A percentile compares a stretch with the other conserved stretches of the same genome.
These are phyloP conservation scores for Marronus borbonicus DNA, from an alignment of 2,888 invertebrate genomes.

Conservation along the genomic window DNA sequence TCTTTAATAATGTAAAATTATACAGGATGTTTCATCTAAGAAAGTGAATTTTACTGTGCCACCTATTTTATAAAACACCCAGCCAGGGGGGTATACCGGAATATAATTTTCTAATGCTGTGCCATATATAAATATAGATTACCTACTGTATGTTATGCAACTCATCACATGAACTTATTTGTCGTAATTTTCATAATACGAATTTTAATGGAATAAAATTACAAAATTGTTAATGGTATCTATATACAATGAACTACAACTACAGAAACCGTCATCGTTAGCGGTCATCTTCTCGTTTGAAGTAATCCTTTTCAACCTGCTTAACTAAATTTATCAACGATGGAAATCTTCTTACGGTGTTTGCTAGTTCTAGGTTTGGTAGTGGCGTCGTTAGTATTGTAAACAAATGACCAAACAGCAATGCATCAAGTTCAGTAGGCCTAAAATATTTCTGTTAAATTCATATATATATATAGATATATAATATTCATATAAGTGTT, in stretches of 20 bases:
- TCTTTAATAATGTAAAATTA: no score
- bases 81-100: no score
- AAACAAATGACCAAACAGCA: constrained; percentile 98
- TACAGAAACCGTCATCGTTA: constrained; percentile 1
- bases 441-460: constrained; percentile 70
- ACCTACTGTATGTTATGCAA: no score
- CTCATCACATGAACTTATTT: no score
- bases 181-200: not conserved
- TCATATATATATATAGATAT: not conserved
- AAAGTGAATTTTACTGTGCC: no score
- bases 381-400: constrained; percentile 92
- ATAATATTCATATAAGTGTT: not conserved
- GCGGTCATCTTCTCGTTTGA: constrained; percentile 66
- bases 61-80: no score
- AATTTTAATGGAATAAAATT: constrained; percentile 18
- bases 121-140: no score
- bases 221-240: constrained; percentile 21
- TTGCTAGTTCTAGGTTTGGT: constrained; percentile 86
- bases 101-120: no score
- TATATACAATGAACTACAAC: constrained; percentile 36
- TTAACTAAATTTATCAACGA: constrained; percentile 87
- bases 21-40: no score
- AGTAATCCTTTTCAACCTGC: constrained; percentile 88
- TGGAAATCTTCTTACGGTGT: constrained; percentile 83
- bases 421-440: constrained; percentile 95